Percentiles rank a stretch among this genome's conserved stretches.
Evolutionary conservation across 1,140 invertebrate genomes (phyloP).

Genomic region (Pseudomyrmex sp.): DNA sequence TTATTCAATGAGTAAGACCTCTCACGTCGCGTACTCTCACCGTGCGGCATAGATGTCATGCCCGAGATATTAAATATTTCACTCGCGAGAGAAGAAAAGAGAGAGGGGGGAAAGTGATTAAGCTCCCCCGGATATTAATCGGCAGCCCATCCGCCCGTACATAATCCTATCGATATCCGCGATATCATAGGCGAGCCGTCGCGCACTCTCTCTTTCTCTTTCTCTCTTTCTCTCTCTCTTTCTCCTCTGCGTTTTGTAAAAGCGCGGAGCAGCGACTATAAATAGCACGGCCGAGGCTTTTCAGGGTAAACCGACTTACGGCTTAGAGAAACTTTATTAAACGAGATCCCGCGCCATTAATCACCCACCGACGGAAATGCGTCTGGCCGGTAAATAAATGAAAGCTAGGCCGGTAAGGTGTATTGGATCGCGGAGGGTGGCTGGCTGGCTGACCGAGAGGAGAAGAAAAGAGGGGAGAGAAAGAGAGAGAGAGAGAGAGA

Average conservation of each 20-base stretch:
- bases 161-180: slow-evolving; percentile 30
- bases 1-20: too few relatives aligned
- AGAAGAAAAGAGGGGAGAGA: neutral
- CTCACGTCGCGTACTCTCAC: neutral
- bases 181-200: slow-evolving; percentile 1
- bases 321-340: slow-evolving; percentile 47
- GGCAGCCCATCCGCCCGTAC: neutral
- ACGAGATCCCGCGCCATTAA: slow-evolving; percentile 40
- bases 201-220: neutral
- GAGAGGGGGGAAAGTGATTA: neutral
- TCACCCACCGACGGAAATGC: slow-evolving; percentile 53
- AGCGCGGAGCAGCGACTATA: slow-evolving; percentile 38
- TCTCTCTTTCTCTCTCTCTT: too few relatives aligned
- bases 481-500: too few relatives aligned
- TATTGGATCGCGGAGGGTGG: slow-evolving; percentile 38
- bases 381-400: slow-evolving; percentile 53
- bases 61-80: neutral
- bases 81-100: too few relatives aligned
- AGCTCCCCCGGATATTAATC: slow-evolving; percentile 28
- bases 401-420: slow-evolving; percentile 28
- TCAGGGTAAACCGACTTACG: slow-evolving; percentile 39
- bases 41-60: neutral
- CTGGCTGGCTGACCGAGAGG: neutral
- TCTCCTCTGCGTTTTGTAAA: neutral
- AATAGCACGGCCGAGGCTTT: slow-evolving; percentile 49